Percentiles rank a stretch among this genome's conserved stretches.
These are phyloP conservation scores for Calliphora vicina DNA, from an alignment of 1,140 invertebrate species.

Conservation along the genomic window DNA sequence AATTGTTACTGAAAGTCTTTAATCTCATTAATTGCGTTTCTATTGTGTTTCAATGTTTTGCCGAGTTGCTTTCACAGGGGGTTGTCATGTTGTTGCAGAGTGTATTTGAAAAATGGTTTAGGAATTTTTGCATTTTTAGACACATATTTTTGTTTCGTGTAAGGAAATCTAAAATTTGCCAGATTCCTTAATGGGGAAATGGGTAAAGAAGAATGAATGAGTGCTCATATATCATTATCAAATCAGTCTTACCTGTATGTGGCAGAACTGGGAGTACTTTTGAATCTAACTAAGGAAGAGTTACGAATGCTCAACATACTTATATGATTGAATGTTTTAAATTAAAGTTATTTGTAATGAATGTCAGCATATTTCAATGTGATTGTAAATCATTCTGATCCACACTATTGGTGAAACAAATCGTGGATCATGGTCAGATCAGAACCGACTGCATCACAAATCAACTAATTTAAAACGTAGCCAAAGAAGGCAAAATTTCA, in stretches of 20 bases:
- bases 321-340: too few species aligned
- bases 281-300: too few species aligned
- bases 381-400: too few species aligned
- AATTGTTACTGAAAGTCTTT: slow-evolving; percentile 41
- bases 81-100: background rate
- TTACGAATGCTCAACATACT: too few species aligned
- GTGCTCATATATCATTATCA: background rate
- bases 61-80: background rate
- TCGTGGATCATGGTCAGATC: too few species aligned
- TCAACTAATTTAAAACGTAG: too few species aligned
- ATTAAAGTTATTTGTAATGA: too few species aligned
- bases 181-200: background rate
- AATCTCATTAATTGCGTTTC: slow-evolving; percentile 62
- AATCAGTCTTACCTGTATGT: background rate
- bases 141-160: background rate
- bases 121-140: background rate
- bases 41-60: slow-evolving; percentile 35
- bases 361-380: too few species aligned
- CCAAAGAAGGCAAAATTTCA: too few species aligned
- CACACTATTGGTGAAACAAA: too few species aligned
- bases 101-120: background rate
- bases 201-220: background rate
- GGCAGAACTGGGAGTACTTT: background rate
- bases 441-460: too few species aligned
- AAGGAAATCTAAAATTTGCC: background rate